Base-by-base conservation (phyloP, 23 tunicate genomes). In the Clavelina lepadiformis region DNA sequence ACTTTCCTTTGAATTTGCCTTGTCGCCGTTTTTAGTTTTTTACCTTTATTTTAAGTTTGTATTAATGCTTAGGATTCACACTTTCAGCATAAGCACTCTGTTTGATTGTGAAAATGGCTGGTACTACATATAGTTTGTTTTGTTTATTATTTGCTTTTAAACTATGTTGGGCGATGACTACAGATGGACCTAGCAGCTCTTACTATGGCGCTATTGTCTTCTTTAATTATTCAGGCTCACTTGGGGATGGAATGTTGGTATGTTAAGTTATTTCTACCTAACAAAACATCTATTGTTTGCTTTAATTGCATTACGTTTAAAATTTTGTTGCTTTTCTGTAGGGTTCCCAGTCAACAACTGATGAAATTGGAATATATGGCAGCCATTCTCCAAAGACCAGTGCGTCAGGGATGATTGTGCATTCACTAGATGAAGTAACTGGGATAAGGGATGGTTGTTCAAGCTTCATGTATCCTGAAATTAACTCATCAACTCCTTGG, bases 301-400 rank as follows among this genome's bases (percentile, higher is more conserved):
- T 41, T 56, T 56, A 2, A 13, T 2, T 56, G 29, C 29, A 13
- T 56, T n/a, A n/a, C n/a, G n/a, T n/a, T n/a, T n/a, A n/a, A n/a
- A n/a, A n/a, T n/a, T n/a, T n/a, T n/a, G n/a, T 44, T 44, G 49
- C 15, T 44, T 44, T 13, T 44, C 46, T 3, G 4, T 32, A 68
- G 73, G 73, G 73, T 27, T 68, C 73, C 3, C 24, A 23, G 31
- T 31, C 27, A 20, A 20, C 33, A 24, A 21, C 28, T 3, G 69
- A 53, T 27, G 79, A 71, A 35, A 23, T 61, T 21, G 83, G 83
- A 22, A 33, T 28, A 3, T 84, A 77, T 71, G 95, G 95, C 0
- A 20, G 32, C 29, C 63, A 64, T 37, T 86, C 95, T 23, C 95
- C 84, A 24, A 58, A 28, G 23, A 51, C 11, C 35, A 66, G 64